Base-by-base conservation (phyloP, 2,113 vertebrate species). In the Crotophaga sulcirostris region DNA sequence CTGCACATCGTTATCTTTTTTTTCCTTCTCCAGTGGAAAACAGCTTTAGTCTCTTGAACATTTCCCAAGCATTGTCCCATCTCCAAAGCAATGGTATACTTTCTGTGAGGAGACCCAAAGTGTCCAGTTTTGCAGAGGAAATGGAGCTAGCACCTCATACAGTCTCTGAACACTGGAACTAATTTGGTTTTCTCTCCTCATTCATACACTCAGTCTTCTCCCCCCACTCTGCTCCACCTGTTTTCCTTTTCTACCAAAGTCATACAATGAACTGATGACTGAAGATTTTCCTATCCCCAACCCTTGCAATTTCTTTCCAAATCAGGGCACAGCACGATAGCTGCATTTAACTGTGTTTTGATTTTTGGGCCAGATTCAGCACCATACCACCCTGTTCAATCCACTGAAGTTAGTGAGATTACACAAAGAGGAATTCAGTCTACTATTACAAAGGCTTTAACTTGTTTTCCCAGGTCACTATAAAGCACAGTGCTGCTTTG, bases 181-280 rank as follows among this genome's bases (percentile, higher is more conserved):
- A 95, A 97, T 97, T 97, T 96, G 92, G 92, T 84, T 94, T 96
- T 96, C 96, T 97, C 94, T 97, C 93, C 93, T 97, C 96, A 96
- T 96, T 96, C 93, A 96, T 96, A 96, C 68, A 88, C 85, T 96
- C 94, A 96, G 88, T 55, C 90, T 96, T 96, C 89, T 96, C 74
- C 87, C 72, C 54, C 85, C 92, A 96, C 96, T 95, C 83, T 87
- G 51, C 92, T 96, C 89, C 95, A 97, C 96, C 96, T 96, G 96
- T 96, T 97, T 97, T 96, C 94, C 96, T 96, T 97, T 96, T 97
- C 86, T 94, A 90, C 92, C 89, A 83, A 88, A 94, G 93, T 92
- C 80, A 62, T 92, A 92, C 94, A 96, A 96, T 95, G 96, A 97
- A 87, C 96, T 96, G 93, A 95, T 66, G 95, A 95, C 86, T 96